phyloP scores from a whole-genome alignment of 23 tunicate species.

The Corella eumyota region DNA sequence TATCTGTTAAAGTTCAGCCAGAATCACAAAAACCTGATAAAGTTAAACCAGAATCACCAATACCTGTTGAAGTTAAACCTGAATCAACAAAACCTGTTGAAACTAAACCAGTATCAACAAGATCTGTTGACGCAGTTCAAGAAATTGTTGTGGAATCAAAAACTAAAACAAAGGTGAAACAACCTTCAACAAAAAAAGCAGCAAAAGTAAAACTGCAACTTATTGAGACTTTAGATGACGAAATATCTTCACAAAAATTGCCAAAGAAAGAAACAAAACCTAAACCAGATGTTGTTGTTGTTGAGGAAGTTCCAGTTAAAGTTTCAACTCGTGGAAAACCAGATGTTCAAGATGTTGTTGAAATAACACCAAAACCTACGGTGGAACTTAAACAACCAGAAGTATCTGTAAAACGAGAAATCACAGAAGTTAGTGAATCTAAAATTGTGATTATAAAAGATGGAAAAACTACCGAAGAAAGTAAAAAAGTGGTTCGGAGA shows the following conservation, averaged over 20 bases:
- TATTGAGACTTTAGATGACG: no score
- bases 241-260: no score
- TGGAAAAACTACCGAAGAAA: conserved; percentile 6
- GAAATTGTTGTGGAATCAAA: background rate
- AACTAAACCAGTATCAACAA: background rate
- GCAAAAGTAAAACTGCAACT: no score
- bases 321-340: background rate
- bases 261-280: background rate
- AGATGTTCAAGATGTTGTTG: background rate
- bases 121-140: background rate
- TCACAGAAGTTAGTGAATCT: background rate
- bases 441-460: background rate
- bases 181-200: background rate
- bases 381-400: background rate
- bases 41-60: conserved; percentile 4
- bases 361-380: background rate
- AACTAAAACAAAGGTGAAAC: background rate
- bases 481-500: conserved; percentile 16
- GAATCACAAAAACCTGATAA: conserved; percentile 4
- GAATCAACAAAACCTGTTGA: conserved; percentile 8
- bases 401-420: no score
- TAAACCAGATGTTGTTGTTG: background rate
- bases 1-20: background rate
- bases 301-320: background rate
- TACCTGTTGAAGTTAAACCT: background rate